phyloP scores from a whole-genome alignment of 2,888 invertebrate species.

The Phrixothrix hirtus region DNA sequence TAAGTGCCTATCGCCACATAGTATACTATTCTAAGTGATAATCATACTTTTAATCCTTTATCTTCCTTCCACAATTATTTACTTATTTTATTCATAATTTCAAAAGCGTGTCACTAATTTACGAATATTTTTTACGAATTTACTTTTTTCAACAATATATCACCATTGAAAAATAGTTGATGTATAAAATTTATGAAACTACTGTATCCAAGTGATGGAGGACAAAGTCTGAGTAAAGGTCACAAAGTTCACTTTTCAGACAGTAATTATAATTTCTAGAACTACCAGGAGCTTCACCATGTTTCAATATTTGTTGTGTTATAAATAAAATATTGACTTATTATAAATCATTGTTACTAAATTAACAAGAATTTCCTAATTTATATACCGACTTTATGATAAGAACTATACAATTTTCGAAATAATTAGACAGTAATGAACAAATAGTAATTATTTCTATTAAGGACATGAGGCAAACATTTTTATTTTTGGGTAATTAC shows the following conservation, averaged over 20 bases:
- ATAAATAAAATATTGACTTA: conserved; percentile 28
- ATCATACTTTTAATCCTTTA: conserved; percentile 16
- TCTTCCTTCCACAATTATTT: conserved; percentile 3
- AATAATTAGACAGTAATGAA: neutral
- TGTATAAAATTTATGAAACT: conserved; percentile 40
- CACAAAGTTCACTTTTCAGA: conserved; percentile 44
- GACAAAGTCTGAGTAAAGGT: conserved; percentile 50
- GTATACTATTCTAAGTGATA: conserved; percentile 14
- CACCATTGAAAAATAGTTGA: conserved; percentile 1
- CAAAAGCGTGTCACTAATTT: no score
- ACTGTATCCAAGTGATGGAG: conserved; percentile 39
- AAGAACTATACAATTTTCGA: neutral
- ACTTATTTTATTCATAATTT: conserved; percentile 6
- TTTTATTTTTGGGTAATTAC: no score
- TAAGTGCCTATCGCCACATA: conserved; percentile 12
- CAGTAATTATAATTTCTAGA: conserved; percentile 42
- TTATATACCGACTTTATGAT: neutral
- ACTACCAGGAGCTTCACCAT: conserved; percentile 36
- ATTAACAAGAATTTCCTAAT: conserved; percentile 12
- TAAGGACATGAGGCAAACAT: no score
- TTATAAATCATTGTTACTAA: conserved; percentile 10
- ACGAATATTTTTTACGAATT: no score
- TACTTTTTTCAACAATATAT: neutral
- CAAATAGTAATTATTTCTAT: no score
- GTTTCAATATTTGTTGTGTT: conserved; percentile 33